Evolutionary conservation across 2,888 invertebrate genomes (phyloP), one percentile per base, ranked within the genome.

Genomic region (Atherix ibis): DNA sequence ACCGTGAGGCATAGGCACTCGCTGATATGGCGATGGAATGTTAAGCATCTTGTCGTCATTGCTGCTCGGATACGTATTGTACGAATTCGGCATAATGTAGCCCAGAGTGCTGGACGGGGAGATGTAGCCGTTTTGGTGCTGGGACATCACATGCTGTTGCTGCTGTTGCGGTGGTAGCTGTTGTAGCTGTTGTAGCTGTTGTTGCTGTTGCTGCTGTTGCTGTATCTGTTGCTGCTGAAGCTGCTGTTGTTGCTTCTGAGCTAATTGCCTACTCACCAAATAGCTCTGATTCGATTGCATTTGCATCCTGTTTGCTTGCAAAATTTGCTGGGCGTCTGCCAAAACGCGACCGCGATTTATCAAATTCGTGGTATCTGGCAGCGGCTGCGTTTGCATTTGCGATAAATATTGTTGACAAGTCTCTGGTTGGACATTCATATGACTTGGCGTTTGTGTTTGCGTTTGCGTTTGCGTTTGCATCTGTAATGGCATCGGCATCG

Each of bases 1-100:
- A 61, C 69, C 44, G 38, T 71, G 70, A 3, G 71, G 70, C 43
- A 70, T 63, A 8, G 73, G 72, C 14, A 73, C 71, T 41, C 73
- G 62, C 47, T 73, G 72, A 51, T 73, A 73, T 6, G 71, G 67
- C 32, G 69, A 54, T n/a, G 50, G 28, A 24, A 50, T 41, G 18
- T 38, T 42, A 13, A 40, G 38, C 30, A 39, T 35, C 38, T 32
- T 36, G 22, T 41, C 38, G 14, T 40, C 34, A 40, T 40, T 26
- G 33, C 33, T 36, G 29, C 34, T 12, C 33, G 37, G 26, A 12
- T 31, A 38, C 10, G 22, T 9, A 13, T 13, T 26, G 30, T 37
- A 31, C 8, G 34, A 32, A 18, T 32, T 35, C 5, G 28, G 10
- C 29, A 34, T 18, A 6, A 29, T 28, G n/a, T n/a, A n/a, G n/a